Evolutionary conservation across 2,113 vertebrate genomes (phyloP), one percentile per base, ranked within the genome.

Genomic region (Oreochromis tanganicae): DNA sequence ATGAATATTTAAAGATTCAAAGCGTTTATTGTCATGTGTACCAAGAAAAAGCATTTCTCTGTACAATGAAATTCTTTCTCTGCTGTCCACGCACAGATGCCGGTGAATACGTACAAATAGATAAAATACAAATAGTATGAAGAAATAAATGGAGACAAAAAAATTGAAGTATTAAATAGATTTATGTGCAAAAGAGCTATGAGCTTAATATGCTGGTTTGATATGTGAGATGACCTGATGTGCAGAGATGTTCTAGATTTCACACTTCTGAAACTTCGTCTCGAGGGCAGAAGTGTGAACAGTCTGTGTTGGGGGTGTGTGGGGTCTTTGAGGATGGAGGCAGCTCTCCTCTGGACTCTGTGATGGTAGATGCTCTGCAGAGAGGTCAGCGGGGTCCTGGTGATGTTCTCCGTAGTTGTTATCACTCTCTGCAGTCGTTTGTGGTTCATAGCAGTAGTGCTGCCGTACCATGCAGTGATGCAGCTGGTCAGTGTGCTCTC

Each of bases 401-500:
- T 24, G 54, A 55, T 55, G n/a, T 55, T 55, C n/a, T 55, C 10
- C 10, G 1, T n/a, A 24, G n/a, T 6, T 55, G n/a, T 55, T 55
- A 55, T 55, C n/a, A 2, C 54, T 24, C 5, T 55, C 54, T 55
- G 54, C 54, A 24, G 54, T 1, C 1, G 2, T 55, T 48, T 48
- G 43, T 6, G 6, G 2, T 7, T 6, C 43, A 48, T 48, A 48
- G 43, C 43, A 48, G 14, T 1, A 24, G 11, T 24, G 21, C 54
- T 56, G 11, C 54, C 0, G 21, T 56, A 56, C 54, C 0, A 1
- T 56, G 54, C 54, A 56, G 54, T 4, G 54, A 56, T 56, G 11
- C 54, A 56, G 6, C 21, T 56, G 54, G 54, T 24, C n/a, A 0
- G 0, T 5, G 54, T 21, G 50, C 17, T 52, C 48, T 3, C 50